These are phyloP conservation scores for Opisthocomus hoazin DNA, from an alignment of 2,113 vertebrate species.

Conservation along the genomic window DNA sequence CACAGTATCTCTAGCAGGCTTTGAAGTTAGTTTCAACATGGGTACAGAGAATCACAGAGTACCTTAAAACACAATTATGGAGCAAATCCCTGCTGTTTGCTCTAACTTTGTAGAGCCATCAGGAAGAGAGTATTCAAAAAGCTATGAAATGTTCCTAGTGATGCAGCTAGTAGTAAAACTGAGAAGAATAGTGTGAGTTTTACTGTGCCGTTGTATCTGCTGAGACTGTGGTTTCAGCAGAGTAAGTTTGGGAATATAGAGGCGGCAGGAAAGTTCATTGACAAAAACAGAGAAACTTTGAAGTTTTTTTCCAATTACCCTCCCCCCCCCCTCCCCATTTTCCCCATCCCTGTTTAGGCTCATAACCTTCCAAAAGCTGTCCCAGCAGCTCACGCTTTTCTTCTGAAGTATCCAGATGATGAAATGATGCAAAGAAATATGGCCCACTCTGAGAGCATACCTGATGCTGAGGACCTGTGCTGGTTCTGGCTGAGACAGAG, in stretches of 20 bases:
- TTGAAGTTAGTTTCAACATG: not conserved
- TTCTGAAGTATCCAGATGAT: constrained; percentile 91
- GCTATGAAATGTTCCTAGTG: not conserved
- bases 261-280: not conserved
- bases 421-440: constrained; percentile 99
- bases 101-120: not conserved
- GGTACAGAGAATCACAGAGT: not conserved
- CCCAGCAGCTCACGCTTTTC: constrained; percentile 93
- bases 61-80: not conserved
- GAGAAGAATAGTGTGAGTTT: not conserved
- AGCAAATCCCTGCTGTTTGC: not conserved
- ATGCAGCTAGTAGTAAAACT: not conserved
- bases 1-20: not conserved
- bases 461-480: constrained; percentile 92
- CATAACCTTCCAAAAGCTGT: constrained; percentile 94
- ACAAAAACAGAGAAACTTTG: not conserved
- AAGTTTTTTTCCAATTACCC: not conserved
- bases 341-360: constrained; percentile 65
- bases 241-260: not conserved
- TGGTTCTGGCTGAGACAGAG: too few relatives aligned
- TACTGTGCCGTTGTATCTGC: not conserved
- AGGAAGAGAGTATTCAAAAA: not conserved
- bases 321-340: not conserved
- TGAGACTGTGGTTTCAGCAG: not conserved
- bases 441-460: constrained; percentile 94